These are phyloP conservation scores for Channa argus DNA, from an alignment of 2,113 vertebrate species.

Conservation along the genomic window DNA sequence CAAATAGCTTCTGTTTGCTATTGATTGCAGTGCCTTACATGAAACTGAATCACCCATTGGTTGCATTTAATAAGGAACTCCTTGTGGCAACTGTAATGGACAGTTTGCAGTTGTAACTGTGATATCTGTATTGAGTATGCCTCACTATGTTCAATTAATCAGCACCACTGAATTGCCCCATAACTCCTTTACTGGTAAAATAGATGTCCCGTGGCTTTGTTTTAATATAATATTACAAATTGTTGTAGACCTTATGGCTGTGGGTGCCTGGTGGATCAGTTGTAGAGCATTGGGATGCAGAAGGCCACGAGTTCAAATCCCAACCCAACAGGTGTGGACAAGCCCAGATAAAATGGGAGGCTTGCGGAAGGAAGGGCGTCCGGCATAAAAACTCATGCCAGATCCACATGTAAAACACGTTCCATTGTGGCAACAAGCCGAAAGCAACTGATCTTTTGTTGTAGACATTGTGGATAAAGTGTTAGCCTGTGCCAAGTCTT, in stretches of 20 bases:
- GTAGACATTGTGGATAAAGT: neutral
- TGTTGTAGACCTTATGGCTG: neutral
- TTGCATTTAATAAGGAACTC: slow-evolving; percentile 71
- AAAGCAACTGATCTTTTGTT: neutral
- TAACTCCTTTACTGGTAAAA: slow-evolving; percentile 33
- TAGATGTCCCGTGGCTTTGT: slow-evolving; percentile 28
- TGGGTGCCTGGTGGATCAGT: no score
- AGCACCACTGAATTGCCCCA: slow-evolving; percentile 43
- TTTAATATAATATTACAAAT: slow-evolving; percentile 11
- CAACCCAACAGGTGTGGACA: no score
- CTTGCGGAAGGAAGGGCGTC: no score
- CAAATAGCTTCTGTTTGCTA: slow-evolving; percentile 62
- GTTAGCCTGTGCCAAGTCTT: neutral
- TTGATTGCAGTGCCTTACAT: slow-evolving; percentile 63
- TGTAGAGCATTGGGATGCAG: no score
- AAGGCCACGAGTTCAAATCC: no score
- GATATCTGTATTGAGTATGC: slow-evolving; percentile 61
- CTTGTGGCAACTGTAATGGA: slow-evolving; percentile 64
- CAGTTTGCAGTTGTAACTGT: slow-evolving; percentile 53
- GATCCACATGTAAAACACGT: no score
- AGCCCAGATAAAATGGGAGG: no score
- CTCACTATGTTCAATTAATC: slow-evolving; percentile 53
- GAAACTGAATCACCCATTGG: slow-evolving; percentile 71
- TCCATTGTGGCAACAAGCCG: no score
- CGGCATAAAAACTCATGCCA: no score